phyloP scores from a whole-genome alignment of 2,888 invertebrate species.

The Noctua comes region DNA sequence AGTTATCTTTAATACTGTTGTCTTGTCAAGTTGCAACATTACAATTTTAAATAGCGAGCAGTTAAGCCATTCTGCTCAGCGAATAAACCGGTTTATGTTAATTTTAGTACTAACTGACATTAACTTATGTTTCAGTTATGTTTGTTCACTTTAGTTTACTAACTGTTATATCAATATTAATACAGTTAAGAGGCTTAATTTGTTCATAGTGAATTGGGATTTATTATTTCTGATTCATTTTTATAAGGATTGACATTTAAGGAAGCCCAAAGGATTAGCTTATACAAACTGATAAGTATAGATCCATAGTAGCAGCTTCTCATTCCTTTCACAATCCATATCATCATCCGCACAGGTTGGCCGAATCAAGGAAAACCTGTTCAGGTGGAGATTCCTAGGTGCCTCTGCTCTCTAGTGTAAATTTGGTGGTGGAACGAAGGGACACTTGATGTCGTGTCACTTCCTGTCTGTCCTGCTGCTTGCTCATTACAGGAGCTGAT shows the following conservation, averaged over 20 bases:
- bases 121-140: conserved; percentile 31
- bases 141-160: conserved; percentile 3
- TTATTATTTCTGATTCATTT: not conserved
- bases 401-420: too few relatives aligned
- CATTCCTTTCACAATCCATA: not conserved
- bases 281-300: not conserved
- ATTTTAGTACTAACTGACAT: conserved; percentile 40
- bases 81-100: conserved; percentile 45
- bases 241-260: not conserved
- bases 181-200: not conserved
- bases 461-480: not conserved
- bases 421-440: too few relatives aligned
- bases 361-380: not conserved
- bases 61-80: conserved; percentile 28
- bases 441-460: not conserved
- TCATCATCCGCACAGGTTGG: not conserved
- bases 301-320: not conserved
- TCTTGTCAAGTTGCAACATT: conserved; percentile 51
- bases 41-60: conserved; percentile 54
- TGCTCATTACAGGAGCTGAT: not conserved
- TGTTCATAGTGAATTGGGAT: not conserved
- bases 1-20: conserved; percentile 15
- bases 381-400: not conserved
- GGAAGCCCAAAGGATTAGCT: not conserved
- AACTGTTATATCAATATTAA: not conserved